A percentile compares a stretch with the other conserved stretches of the same genome.
phyloP scores from a whole-genome alignment of 2,113 vertebrate species.

The Pampusana beccarii region DNA sequence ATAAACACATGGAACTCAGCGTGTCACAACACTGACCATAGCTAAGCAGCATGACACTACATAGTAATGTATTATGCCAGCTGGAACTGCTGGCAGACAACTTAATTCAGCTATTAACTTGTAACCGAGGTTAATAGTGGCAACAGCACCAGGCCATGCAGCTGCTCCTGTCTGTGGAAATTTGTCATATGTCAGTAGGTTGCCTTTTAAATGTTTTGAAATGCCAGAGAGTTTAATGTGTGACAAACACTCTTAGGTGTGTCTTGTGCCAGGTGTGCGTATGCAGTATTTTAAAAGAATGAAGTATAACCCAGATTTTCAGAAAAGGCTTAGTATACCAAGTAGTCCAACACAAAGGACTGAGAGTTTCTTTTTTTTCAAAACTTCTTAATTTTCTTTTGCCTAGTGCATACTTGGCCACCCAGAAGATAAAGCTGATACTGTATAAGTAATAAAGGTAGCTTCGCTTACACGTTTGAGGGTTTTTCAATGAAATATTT shows the following conservation, averaged over 20 bases:
- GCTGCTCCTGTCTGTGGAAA: slow-evolving; percentile 49
- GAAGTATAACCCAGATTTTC: neutral
- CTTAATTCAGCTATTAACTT: slow-evolving; percentile 62
- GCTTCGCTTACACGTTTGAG: neutral
- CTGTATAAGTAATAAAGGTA: neutral
- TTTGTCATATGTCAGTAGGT: slow-evolving; percentile 31
- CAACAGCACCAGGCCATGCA: slow-evolving; percentile 26
- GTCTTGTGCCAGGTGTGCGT: neutral
- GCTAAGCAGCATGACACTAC: slow-evolving; percentile 47
- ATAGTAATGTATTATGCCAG: slow-evolving; percentile 54
- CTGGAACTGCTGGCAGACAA: slow-evolving; percentile 65
- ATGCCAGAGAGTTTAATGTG: neutral
- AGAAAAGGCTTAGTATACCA: neutral
- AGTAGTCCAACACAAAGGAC: neutral
- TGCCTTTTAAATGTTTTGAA: slow-evolving; percentile 40
- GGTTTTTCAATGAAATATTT: slow-evolving; percentile 11
- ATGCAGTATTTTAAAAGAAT: neutral
- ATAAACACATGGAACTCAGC: slow-evolving; percentile 34
- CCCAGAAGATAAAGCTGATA: neutral
- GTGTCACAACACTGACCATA: slow-evolving; percentile 34
- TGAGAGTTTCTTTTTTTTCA: neutral
- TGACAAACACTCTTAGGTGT: neutral
- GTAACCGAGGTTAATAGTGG: slow-evolving; percentile 55
- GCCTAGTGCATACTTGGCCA: neutral
- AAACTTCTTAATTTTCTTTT: neutral